Base-by-base conservation (phyloP, 2,113 vertebrate species). In the Emberiza fucata region DNA sequence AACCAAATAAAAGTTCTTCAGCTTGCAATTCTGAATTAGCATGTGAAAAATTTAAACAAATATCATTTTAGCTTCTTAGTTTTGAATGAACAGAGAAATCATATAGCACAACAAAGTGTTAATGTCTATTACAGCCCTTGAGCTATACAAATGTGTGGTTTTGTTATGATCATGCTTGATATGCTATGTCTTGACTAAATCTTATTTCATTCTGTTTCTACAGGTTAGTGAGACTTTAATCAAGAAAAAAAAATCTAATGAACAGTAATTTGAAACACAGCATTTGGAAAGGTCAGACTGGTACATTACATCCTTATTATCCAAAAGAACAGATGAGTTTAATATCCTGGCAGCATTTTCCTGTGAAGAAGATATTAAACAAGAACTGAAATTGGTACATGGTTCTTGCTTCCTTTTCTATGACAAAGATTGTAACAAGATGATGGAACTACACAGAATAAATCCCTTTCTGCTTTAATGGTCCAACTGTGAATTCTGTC, bases 261-360 rank as follows among this genome's bases (percentile, higher is more conserved):
- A 91, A 56, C 93, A 87, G 82, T 71, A 83, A 91, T 95, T 69
- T 83, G 88, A 96, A 96, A 87, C 73, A 91, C 66, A 89, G 86
- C 86, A 92, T 91, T 97, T 93, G 88, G 88, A 97, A 97, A 96
- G 92, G 94, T 96, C 97, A 97, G 53, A 94, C 82, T 91, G 84
- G 87, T 96, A 80, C 80, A 69, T 94, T 97, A 90, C 90, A 93
- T 94, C 79, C 90, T 96, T 91, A 96, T 96, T 95, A 95, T 95
- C 89, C 79, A 35, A 89, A 95, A 91, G 88, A 94, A 95, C 82
- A 93, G 76, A 97, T 92, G 81, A 97, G 60, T 91, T 91, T 94
- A 96, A 94, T 94, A 95, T 81, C 72, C 87, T 90, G 92, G 81
- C 79, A 92, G 56, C 59, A 47, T 75, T 93, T 90, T 86, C 87